These are phyloP conservation scores for Ornithoptera priamus DNA, from an alignment of 2,888 invertebrate species.

Conservation along the genomic window DNA sequence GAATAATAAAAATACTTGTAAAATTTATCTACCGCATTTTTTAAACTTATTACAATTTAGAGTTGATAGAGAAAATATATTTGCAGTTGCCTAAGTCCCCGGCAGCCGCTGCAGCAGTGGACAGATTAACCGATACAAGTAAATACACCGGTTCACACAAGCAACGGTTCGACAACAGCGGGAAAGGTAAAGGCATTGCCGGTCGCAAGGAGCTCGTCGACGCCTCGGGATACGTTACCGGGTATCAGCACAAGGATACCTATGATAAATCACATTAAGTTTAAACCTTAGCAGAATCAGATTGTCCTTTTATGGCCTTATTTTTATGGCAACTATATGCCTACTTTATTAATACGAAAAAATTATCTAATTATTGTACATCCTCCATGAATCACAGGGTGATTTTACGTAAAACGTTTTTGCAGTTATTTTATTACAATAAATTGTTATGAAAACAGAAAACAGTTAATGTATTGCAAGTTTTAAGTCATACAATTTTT, in stretches of 20 bases:
- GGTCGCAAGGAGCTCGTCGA: constrained; percentile 89
- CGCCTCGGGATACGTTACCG: constrained; percentile 89
- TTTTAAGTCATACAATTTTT: not conserved
- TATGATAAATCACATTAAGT: constrained; percentile 77
- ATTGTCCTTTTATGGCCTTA: not conserved
- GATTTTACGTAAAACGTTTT: not conserved
- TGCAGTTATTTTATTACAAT: not conserved
- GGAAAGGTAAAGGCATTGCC: constrained; percentile 92
- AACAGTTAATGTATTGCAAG: not conserved
- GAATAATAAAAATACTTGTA: no score
- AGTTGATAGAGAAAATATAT: not conserved
- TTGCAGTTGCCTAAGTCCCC: constrained; percentile 67
- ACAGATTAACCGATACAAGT: constrained; percentile 90
- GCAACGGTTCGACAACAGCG: constrained; percentile 90
- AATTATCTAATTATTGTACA: not conserved
- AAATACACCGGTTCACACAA: constrained; percentile 94
- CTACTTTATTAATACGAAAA: not conserved
- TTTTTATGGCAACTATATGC: not conserved
- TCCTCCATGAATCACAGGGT: not conserved
- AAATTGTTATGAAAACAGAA: not conserved
- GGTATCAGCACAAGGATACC: constrained; percentile 91
- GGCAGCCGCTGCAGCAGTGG: constrained; percentile 81
- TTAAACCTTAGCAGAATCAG: not conserved
- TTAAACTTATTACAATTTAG: no score
- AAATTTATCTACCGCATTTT: no score